These are phyloP conservation scores for Plebejus melissa DNA, from an alignment of 2,888 invertebrate species.

Conservation along the genomic window DNA sequence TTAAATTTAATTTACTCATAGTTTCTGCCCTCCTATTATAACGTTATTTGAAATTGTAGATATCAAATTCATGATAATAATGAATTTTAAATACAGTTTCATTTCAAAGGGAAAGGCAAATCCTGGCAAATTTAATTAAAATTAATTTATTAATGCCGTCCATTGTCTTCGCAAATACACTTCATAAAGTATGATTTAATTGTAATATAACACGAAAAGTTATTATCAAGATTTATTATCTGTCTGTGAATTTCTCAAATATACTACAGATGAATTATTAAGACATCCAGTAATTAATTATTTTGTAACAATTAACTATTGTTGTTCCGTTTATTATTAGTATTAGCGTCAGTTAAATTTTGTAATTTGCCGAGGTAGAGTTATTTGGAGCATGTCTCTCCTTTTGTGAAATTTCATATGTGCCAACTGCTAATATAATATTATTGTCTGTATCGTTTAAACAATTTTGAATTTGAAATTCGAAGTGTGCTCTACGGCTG, in stretches of 20 bases:
- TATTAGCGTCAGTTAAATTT: neutral
- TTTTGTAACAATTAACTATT: neutral
- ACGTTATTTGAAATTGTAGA: neutral
- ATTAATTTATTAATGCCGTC: conserved; percentile 25
- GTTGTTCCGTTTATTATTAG: neutral
- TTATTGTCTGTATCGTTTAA: too few relatives aligned
- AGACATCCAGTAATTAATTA: neutral
- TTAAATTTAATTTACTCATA: neutral
- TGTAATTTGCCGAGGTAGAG: too few relatives aligned
- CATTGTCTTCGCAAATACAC: conserved; percentile 24
- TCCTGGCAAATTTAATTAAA: conserved; percentile 27
- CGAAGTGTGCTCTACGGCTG: too few relatives aligned
- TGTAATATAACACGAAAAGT: conserved; percentile 23
- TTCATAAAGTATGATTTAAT: conserved; percentile 22
- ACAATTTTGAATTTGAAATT: too few relatives aligned
- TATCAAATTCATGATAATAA: neutral
- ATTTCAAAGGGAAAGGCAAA: conserved; percentile 25
- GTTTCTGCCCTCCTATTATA: neutral
- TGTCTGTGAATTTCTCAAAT: neutral
- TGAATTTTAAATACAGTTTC: conserved; percentile 3
- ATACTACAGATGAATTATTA: conserved; percentile 9
- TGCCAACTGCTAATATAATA: too few relatives aligned
- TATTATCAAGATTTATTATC: conserved; percentile 15
- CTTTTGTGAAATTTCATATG: too few relatives aligned
- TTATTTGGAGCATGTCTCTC: neutral